Conservation (phyloP, 2,888 invertebrate genomes). For the Lordiphosa fenestrarum region DNA sequence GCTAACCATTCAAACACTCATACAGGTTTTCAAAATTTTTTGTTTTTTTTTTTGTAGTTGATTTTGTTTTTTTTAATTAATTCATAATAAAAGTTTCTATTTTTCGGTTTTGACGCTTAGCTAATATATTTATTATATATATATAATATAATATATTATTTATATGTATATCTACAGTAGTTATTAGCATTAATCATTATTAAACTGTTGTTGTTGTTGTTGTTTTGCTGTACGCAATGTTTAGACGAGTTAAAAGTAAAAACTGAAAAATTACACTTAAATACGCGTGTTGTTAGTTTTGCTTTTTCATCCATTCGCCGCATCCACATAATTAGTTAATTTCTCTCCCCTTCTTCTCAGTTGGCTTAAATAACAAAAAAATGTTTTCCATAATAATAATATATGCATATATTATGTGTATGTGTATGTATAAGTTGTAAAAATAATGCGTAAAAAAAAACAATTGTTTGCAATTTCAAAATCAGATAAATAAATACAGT, state of each 20-base stretch:
- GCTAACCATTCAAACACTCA: background rate
- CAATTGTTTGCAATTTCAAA: slow-evolving; percentile 39
- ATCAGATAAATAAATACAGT: slow-evolving; percentile 49
- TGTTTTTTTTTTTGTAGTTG: slow-evolving; percentile 36
- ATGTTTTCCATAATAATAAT: slow-evolving; percentile 28
- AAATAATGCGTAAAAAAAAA: slow-evolving; percentile 42
- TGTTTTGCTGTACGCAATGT: slow-evolving; percentile 30
- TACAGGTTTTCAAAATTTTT: background rate
- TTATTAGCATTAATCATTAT: slow-evolving; percentile 49
- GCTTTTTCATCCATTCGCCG: slow-evolving; percentile 5
- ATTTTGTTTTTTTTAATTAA: slow-evolving; percentile 42
- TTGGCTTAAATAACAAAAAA: slow-evolving; percentile 52
- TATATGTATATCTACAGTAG: slow-evolving; percentile 44
- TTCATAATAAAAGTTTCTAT: slow-evolving; percentile 74
- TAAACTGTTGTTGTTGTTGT: slow-evolving; percentile 46
- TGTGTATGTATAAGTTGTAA: slow-evolving; percentile 55
- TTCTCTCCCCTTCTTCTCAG: slow-evolving; percentile 18
- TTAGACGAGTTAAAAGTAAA: slow-evolving; percentile 40
- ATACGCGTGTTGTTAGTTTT: slow-evolving; percentile 37
- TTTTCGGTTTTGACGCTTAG: slow-evolving; percentile 69
- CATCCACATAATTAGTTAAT: slow-evolving; percentile 12
- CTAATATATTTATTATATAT: slow-evolving; percentile 64
- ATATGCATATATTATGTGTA: slow-evolving; percentile 43
- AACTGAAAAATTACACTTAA: slow-evolving; percentile 49
- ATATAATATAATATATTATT: slow-evolving; percentile 51